These are phyloP conservation scores for Drosophila oshimai DNA, from an alignment of 1,140 invertebrate species.

Conservation along the genomic window DNA sequence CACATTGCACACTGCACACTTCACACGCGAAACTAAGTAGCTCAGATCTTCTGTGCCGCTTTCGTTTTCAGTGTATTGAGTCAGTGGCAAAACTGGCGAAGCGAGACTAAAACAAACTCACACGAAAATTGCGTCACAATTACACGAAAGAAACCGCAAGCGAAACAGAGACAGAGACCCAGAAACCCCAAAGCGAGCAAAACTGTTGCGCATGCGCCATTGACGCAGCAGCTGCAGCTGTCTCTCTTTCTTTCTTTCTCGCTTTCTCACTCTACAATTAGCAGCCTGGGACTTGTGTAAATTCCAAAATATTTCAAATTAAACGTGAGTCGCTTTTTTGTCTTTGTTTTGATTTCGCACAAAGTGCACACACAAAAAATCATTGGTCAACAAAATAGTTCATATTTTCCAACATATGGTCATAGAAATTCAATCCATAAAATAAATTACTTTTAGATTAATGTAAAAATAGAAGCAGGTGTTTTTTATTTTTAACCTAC, in stretches of 20 bases:
- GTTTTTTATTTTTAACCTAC: too few species aligned
- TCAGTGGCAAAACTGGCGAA: constrained; percentile 27
- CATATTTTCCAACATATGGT: too few species aligned
- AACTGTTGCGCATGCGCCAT: constrained; percentile 70
- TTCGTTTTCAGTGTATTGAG: constrained; percentile 65
- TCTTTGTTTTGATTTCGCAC: constrained; percentile 30
- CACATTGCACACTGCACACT: constrained; percentile 18
- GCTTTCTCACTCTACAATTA: constrained; percentile 30
- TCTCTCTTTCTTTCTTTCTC: too few species aligned
- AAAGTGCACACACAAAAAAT: too few species aligned
- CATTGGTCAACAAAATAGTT: too few species aligned
- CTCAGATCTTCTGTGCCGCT: constrained; percentile 37
- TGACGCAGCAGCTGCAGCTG: constrained; percentile 28
- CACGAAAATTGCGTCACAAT: constrained; percentile 72
- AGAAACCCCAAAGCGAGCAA: constrained; percentile 69
- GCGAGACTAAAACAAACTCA: constrained; percentile 63
- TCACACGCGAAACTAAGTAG: constrained; percentile 4
- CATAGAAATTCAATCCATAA: too few species aligned
- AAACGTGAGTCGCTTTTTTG: constrained; percentile 15
- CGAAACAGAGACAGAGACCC: constrained; percentile 65
- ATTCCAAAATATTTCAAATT: constrained; percentile 13
- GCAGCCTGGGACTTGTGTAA: constrained; percentile 27
- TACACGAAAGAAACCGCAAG: constrained; percentile 72
- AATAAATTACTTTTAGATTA: too few species aligned
- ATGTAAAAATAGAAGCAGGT: too few species aligned